These are phyloP conservation scores for Trisateles emortualis DNA, from an alignment of 2,888 invertebrate species.

Conservation along the genomic window DNA sequence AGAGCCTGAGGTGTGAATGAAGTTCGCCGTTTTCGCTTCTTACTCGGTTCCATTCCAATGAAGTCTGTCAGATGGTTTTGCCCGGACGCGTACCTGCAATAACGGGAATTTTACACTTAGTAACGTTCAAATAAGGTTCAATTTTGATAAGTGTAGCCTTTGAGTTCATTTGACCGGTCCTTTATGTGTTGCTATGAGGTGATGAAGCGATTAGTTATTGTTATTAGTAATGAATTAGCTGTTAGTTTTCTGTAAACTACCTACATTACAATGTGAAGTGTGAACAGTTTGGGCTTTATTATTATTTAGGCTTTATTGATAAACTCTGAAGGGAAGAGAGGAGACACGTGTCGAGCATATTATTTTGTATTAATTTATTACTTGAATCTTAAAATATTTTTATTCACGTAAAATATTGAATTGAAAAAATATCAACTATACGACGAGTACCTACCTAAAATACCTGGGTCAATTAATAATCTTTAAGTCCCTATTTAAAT, in stretches of 20 bases:
- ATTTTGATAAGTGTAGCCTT: slow-evolving; percentile 27
- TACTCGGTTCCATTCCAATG: slow-evolving; percentile 98
- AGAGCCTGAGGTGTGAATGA: slow-evolving; percentile 99
- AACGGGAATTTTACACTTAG: slow-evolving; percentile 43
- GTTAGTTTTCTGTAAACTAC: not conserved
- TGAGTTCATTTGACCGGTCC: slow-evolving; percentile 35
- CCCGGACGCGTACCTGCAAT: slow-evolving; percentile 95
- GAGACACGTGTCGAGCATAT: no score
- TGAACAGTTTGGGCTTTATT: no score
- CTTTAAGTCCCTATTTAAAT: no score
- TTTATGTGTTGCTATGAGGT: slow-evolving; percentile 14
- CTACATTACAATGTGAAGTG: no score
- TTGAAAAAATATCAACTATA: no score
- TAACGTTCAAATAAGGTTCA: slow-evolving; percentile 2
- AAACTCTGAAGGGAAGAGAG: no score
- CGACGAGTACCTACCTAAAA: no score
- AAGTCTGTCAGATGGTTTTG: slow-evolving; percentile 98
- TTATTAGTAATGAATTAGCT: slow-evolving; percentile 3
- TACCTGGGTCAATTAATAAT: no score
- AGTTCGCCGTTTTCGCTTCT: slow-evolving; percentile 98
- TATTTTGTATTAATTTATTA: no score
- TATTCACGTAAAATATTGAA: no score
- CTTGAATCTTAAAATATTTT: no score
- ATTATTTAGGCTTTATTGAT: no score
- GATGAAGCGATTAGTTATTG: slow-evolving; percentile 17